Evolutionary conservation across 2,797 vertebrate species (phyloP).

Genomic region (Danio choprae): DNA sequence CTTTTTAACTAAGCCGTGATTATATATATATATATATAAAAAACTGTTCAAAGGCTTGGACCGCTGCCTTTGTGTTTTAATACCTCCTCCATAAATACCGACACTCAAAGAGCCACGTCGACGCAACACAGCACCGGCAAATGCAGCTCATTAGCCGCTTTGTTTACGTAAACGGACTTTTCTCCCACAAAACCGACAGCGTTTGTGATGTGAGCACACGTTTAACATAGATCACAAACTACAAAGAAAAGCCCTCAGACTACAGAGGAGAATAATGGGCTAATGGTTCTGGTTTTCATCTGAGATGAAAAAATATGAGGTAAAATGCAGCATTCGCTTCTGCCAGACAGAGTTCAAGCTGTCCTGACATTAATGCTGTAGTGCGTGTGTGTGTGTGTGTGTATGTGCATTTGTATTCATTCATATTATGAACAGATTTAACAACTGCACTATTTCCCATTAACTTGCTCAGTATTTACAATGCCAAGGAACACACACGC

Average conservation of each 20-base stretch:
- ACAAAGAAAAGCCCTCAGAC: constrained; percentile 53
- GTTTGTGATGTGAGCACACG: constrained; percentile 25
- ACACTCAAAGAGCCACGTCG: constrained; percentile 53
- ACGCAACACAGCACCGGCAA: constrained; percentile 46
- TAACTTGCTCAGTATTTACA: constrained; percentile 58
- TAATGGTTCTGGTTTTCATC: constrained; percentile 50
- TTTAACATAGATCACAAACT: constrained; percentile 46
- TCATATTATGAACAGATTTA: constrained; percentile 54
- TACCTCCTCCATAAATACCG: constrained; percentile 64
- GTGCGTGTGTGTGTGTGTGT: constrained; percentile 1
- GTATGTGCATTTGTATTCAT: not conserved
- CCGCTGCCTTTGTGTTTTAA: constrained; percentile 61
- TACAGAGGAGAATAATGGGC: constrained; percentile 48
- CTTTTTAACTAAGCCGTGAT: constrained; percentile 47
- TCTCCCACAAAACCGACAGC: constrained; percentile 44
- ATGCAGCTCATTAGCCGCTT: constrained; percentile 60
- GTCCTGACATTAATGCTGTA: constrained; percentile 33
- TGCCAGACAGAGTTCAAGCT: constrained; percentile 40
- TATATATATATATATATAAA: constrained; percentile 25
- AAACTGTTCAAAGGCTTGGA: constrained; percentile 56
- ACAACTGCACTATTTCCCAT: constrained; percentile 50
- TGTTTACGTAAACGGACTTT: constrained; percentile 59
- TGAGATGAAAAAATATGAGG: constrained; percentile 42
- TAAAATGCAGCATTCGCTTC: constrained; percentile 29
- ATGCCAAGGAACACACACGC: constrained; percentile 56